Percentiles rank a stretch among this genome's conserved stretches.
These are phyloP conservation scores for Octopus bimaculoides DNA, from an alignment of 1,140 invertebrate genomes.

Conservation along the genomic window DNA sequence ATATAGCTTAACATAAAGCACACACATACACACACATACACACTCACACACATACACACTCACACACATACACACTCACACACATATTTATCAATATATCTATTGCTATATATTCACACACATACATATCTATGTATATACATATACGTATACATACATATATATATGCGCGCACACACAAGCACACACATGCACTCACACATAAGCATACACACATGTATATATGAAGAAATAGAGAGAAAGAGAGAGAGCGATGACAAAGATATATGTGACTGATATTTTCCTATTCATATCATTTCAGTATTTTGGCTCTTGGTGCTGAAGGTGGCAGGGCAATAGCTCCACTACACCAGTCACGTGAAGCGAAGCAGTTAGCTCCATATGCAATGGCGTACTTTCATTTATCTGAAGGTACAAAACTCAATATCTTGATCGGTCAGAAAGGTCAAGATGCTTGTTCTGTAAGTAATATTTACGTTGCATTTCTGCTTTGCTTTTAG, in stretches of 20 bases:
- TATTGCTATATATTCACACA: too few species aligned
- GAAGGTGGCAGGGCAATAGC: background rate
- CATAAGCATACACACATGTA: background rate
- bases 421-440: background rate
- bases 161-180: background rate
- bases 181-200: background rate
- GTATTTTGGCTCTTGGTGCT: background rate
- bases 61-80: too few species aligned
- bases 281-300: background rate
- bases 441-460: conserved; percentile 2
- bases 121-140: too few species aligned
- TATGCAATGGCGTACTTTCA: background rate
- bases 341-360: background rate
- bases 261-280: background rate
- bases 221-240: background rate
- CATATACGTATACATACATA: background rate
- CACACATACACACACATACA: too few species aligned
- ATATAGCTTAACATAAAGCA: too few species aligned
- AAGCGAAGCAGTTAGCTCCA: background rate
- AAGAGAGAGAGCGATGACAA: background rate
- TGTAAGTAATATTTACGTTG: background rate
- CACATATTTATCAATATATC: too few species aligned
- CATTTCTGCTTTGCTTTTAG: too few species aligned
- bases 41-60: too few species aligned
- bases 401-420: background rate